Conservation (phyloP, 2,888 invertebrate genomes). For the Pachymerium ferrugineum region DNA sequence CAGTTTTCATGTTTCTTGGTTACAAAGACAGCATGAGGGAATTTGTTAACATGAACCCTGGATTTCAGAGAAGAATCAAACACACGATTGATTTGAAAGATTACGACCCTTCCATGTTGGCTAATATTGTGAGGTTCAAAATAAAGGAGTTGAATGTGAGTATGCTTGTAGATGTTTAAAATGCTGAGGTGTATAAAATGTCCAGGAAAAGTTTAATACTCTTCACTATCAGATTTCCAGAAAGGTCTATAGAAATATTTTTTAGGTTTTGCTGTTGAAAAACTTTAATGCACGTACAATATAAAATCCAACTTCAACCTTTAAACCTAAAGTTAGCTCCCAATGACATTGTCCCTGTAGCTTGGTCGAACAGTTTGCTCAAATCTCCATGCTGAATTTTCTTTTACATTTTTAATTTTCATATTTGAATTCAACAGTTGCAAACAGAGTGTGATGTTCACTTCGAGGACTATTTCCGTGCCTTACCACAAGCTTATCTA, state of each 20-base stretch:
- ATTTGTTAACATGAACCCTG: constrained; percentile 30
- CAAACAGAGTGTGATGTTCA: background rate
- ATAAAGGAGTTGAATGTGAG: background rate
- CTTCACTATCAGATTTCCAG: too few species aligned
- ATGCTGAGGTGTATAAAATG: background rate
- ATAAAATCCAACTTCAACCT: too few species aligned
- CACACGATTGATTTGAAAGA: constrained; percentile 8
- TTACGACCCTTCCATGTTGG: background rate
- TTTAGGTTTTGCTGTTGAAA: too few species aligned
- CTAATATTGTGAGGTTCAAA: constrained; percentile 1
- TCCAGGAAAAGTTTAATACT: too few species aligned
- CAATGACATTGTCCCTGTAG: too few species aligned
- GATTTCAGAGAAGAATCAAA: constrained; percentile 18
- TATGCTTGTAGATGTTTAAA: background rate
- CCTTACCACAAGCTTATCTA: background rate
- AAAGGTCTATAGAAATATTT: too few species aligned
- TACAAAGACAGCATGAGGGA: constrained; percentile 1
- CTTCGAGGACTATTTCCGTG: background rate
- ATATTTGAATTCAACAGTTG: background rate
- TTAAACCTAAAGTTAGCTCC: too few species aligned
- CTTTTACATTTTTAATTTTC: too few species aligned
- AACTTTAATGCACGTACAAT: too few species aligned
- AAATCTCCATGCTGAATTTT: too few species aligned
- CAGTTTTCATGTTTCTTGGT: constrained; percentile 24
- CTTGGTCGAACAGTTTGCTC: too few species aligned